Percentiles rank a stretch among this genome's conserved stretches.
phyloP scores from a whole-genome alignment of 2,113 vertebrate species.

The Dunckerocampus dactyliophorus region DNA sequence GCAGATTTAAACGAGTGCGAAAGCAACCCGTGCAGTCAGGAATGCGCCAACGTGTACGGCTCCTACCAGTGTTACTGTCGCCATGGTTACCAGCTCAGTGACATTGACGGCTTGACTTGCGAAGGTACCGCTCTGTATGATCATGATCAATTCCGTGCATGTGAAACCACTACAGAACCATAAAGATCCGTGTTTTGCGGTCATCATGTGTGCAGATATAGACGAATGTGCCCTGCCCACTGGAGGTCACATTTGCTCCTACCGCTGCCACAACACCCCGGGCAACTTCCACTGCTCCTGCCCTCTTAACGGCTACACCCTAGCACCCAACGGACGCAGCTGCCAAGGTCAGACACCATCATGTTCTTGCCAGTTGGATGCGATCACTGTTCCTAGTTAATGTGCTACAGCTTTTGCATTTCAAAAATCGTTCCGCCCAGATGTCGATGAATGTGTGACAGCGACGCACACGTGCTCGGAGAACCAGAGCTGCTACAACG shows the following conservation, averaged over 20 bases:
- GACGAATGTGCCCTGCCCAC: constrained; percentile 95
- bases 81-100: constrained; percentile 93
- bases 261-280: constrained; percentile 83
- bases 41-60: constrained; percentile 93
- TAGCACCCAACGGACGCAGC: constrained; percentile 88
- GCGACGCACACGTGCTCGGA: constrained; percentile 86
- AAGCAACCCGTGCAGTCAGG: constrained; percentile 88
- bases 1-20: constrained; percentile 87
- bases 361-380: not conserved
- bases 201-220: constrained; percentile 74
- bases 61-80: constrained; percentile 98
- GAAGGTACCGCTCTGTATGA: constrained; percentile 75
- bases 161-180: not conserved
- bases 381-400: too few relatives aligned
- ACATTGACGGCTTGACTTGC: constrained; percentile 88
- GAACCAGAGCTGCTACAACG: constrained; percentile 92
- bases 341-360: constrained; percentile 82
- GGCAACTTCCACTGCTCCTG: constrained; percentile 96
- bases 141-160: not conserved
- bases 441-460: constrained; percentile 89
- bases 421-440: constrained; percentile 55
- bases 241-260: constrained; percentile 92
- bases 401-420: not conserved
- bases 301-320: constrained; percentile 79
- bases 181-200: too few relatives aligned